phyloP scores from a whole-genome alignment of 2,888 invertebrate species.

The Caenorhabditis uteleia region DNA sequence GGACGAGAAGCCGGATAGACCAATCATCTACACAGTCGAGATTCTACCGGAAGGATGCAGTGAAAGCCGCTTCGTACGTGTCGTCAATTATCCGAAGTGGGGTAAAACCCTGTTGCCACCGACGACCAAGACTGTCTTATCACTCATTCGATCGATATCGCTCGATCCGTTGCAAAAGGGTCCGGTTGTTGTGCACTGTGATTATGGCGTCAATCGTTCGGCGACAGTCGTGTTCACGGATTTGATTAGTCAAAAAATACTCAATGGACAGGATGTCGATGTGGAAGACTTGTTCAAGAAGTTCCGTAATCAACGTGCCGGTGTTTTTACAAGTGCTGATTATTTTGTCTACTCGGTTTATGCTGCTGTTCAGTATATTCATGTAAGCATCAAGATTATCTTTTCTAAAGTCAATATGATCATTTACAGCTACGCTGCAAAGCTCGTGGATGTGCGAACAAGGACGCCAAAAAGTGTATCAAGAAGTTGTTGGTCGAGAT shows the following conservation, averaged over 20 bases:
- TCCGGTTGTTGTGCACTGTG: conserved; percentile 11
- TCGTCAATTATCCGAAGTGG: conserved; percentile 5
- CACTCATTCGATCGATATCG: conserved; percentile 2
- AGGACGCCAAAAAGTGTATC: no score
- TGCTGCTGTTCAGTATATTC: no score
- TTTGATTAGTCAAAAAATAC: neutral
- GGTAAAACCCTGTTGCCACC: neutral
- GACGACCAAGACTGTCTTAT: neutral
- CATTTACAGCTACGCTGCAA: conserved; percentile 4
- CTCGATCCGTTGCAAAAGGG: conserved; percentile 10
- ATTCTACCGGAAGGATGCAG: conserved; percentile 11
- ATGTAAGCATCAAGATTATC: no score
- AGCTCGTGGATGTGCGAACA: neutral
- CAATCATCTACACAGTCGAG: conserved; percentile 5
- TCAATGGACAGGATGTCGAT: conserved; percentile 1
- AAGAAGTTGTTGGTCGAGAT: no score
- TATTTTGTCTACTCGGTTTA: no score
- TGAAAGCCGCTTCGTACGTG: conserved; percentile 1
- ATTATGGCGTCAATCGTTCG: conserved; percentile 1
- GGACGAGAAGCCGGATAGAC: neutral
- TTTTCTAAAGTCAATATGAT: neutral
- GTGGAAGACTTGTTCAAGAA: conserved; percentile 4
- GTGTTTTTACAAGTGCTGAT: no score
- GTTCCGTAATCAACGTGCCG: neutral
- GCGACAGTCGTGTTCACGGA: neutral